phyloP scores from a whole-genome alignment of 2,888 invertebrate species.

The Lucinisca nassula region DNA sequence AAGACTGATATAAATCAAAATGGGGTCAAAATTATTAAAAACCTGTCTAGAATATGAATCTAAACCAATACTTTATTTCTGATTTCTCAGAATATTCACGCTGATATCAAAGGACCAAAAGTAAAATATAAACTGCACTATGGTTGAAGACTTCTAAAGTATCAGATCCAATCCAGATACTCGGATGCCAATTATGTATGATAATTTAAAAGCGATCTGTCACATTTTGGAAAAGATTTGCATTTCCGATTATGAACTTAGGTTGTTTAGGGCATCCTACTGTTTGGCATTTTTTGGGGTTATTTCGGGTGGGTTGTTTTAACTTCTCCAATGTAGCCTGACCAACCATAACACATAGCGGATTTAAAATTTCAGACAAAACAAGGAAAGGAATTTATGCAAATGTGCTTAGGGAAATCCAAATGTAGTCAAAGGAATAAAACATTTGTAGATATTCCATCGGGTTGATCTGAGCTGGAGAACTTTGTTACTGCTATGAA shows the following conservation, averaged over 20 bases:
- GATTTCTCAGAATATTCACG: too few relatives aligned
- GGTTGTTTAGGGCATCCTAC: neutral
- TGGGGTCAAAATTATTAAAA: too few relatives aligned
- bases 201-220: neutral
- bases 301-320: neutral
- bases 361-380: neutral
- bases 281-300: neutral
- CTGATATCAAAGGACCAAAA: too few relatives aligned
- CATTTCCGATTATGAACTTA: neutral
- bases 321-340: neutral
- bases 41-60: too few relatives aligned
- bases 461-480: neutral
- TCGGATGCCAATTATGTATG: neutral
- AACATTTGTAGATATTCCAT: neutral
- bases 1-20: too few relatives aligned
- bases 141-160: neutral
- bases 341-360: neutral
- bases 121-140: too few relatives aligned
- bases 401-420: neutral
- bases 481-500: neutral
- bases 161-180: neutral
- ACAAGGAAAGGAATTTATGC: neutral
- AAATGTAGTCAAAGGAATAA: neutral
- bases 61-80: too few relatives aligned
- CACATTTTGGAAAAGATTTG: neutral